Evolutionary conservation across 1,140 invertebrate species (phyloP).

Genomic region (Hycleus cichorii): DNA sequence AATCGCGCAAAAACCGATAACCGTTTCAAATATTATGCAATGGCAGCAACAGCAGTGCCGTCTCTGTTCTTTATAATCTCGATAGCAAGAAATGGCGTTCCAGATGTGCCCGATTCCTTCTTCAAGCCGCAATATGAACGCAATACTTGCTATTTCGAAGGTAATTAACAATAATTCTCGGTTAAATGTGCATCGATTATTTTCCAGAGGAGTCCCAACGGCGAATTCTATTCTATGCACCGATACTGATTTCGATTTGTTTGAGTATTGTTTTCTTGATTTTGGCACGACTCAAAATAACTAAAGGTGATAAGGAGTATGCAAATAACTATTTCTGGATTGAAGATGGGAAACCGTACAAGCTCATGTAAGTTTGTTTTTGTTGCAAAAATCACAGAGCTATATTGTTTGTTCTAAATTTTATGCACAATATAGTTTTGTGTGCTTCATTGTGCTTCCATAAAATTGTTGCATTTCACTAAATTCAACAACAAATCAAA

Average conservation of each 20-base stretch:
- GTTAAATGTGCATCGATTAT: too few relatives aligned
- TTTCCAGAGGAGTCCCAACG: constrained; percentile 3
- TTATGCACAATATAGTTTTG: too few relatives aligned
- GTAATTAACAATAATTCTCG: background rate
- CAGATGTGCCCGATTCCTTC: constrained; percentile 11
- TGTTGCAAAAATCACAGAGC: too few relatives aligned
- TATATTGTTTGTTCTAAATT: too few relatives aligned
- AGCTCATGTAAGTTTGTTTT: constrained; percentile 14
- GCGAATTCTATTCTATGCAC: background rate
- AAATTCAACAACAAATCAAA: too few relatives aligned
- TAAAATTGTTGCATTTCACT: too few relatives aligned
- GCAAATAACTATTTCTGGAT: constrained; percentile 10
- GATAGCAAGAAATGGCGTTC: constrained; percentile 3
- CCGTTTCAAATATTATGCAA: constrained; percentile 1
- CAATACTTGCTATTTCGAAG: constrained; percentile 11
- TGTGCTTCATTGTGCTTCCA: too few relatives aligned
- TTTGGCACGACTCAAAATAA: background rate
- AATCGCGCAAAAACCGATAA: constrained; percentile 1
- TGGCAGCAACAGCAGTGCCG: background rate
- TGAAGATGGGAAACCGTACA: background rate
- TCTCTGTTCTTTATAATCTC: constrained; percentile 1
- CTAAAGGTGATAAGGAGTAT: background rate
- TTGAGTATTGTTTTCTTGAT: background rate
- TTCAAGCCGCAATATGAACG: constrained; percentile 12
- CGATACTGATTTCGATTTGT: constrained; percentile 1